Evolutionary conservation across 2,797 vertebrate genomes (phyloP), one percentile per base, ranked within the genome.

Genomic region (Crypturellus tataupa): DNA sequence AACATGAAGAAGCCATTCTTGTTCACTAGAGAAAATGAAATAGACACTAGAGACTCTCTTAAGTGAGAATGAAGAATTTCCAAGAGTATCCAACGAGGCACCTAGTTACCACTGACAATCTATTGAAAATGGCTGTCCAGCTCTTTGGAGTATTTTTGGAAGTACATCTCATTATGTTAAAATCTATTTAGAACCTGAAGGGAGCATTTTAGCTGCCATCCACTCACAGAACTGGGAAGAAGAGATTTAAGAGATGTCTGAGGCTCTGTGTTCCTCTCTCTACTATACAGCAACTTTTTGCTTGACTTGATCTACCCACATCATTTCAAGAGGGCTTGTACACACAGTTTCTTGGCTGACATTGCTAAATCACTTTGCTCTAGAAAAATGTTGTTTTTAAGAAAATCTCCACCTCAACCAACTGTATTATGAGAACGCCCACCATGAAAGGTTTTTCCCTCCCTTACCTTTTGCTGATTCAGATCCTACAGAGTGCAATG

Each of bases 101-200:
- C 18, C 23, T 46, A 51, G 25, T 71, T 77, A 53, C 73, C 68
- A 92, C 33, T 40, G 91, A 0, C 35, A 81, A 85, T 33, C 31
- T 62, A 84, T 39, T 10, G 5, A 67, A 92, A 86, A 91, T 86
- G n/a, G 47, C 37, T 49, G 25, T 35, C 49, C 60, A 82, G 8
- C 53, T 77, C 86, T 68, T 49, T 75, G 53, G 37, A 84, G 68
- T 94, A 87, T 84, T 95, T 83, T 83, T 69, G 58, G 77, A 89
- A 95, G 84, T 82, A 51, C 23, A 90, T 62, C 31, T 84, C 68
- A 87, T 91, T 92, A 59, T 35, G 25, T 94, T 76, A 95, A 14
- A 47, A 62, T 81, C 60, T 79, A 78, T 88, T 90, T 62, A 85
- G 71, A 93, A 83, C 44, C 31, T 59, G 33, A 65, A 92, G 37